Evolutionary conservation across 2,797 vertebrate species (phyloP).

Genomic region (Vultur gryphus): DNA sequence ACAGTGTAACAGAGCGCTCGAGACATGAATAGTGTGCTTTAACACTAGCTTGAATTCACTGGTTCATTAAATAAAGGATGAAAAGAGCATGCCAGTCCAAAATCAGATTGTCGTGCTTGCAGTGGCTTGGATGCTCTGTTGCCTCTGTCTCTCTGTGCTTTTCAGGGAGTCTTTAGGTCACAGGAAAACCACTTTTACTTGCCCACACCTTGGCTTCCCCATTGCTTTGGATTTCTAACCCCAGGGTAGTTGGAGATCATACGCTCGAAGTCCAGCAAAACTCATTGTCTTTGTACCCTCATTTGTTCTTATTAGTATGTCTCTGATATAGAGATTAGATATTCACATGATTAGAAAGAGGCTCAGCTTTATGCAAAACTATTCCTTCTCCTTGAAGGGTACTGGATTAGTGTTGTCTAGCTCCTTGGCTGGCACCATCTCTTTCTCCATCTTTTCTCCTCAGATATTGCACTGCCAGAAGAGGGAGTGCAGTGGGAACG

Average conservation of each 20-base stretch:
- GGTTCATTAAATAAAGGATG: not conserved
- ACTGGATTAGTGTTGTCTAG: not conserved
- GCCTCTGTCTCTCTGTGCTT: not conserved
- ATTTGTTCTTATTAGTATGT: not conserved
- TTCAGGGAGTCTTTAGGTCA: not conserved
- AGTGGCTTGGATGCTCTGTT: not conserved
- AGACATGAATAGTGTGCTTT: not conserved
- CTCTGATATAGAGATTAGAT: not conserved
- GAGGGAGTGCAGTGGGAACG: not conserved
- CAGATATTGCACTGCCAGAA: not conserved
- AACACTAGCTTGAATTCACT: not conserved
- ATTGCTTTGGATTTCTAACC: not conserved
- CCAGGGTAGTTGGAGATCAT: not conserved
- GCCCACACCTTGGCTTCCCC: not conserved
- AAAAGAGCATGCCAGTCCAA: not conserved
- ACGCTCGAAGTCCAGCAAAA: not conserved
- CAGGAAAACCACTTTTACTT: not conserved
- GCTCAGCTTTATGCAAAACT: not conserved
- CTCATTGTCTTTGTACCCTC: not conserved
- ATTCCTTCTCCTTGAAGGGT: not conserved
- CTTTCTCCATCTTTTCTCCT: not conserved
- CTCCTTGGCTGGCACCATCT: not conserved
- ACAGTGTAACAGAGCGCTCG: not conserved
- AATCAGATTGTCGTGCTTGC: not conserved
- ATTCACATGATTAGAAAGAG: not conserved